phyloP scores from a whole-genome alignment of 2,797 vertebrate genomes.

The Coracias cyanogaster region DNA sequence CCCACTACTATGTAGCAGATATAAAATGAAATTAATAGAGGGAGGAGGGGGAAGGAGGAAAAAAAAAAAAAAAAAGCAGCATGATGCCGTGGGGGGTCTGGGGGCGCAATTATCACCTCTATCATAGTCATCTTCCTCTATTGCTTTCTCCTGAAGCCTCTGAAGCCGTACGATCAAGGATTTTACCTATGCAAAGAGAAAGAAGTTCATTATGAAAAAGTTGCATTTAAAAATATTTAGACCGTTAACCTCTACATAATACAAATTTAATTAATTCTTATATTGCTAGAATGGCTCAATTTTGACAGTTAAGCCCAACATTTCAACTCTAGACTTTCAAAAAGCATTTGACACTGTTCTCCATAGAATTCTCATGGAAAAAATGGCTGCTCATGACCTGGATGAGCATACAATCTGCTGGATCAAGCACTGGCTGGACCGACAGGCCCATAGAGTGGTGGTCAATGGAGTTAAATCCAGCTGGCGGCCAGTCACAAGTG shows the following conservation, averaged over 20 bases:
- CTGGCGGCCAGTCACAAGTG: too few species aligned
- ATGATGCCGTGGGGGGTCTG: not conserved
- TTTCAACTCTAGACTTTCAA: not conserved
- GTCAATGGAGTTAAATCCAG: too few species aligned
- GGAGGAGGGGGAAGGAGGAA: not conserved
- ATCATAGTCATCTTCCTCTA: conserved; percentile 89
- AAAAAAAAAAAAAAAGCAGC: not conserved
- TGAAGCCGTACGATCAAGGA: conserved; percentile 87
- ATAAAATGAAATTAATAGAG: not conserved
- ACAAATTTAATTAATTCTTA: not conserved
- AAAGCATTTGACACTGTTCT: too few species aligned
- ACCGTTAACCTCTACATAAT: not conserved
- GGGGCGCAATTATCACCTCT: conserved; percentile 80
- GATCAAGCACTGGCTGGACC: too few species aligned
- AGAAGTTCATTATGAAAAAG: not conserved
- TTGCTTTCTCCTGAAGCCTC: conserved; percentile 88
- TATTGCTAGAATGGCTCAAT: not conserved
- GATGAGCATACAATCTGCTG: too few species aligned
- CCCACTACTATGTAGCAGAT: not conserved
- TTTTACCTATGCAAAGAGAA: conserved; percentile 81
- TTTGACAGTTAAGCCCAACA: not conserved
- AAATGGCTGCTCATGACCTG: too few species aligned
- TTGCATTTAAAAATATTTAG: not conserved
- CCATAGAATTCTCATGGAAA: too few species aligned
- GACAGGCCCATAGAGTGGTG: too few species aligned